Evolutionary conservation across 2,888 invertebrate genomes (phyloP).

Genomic region (Plagodis pulveraria): DNA sequence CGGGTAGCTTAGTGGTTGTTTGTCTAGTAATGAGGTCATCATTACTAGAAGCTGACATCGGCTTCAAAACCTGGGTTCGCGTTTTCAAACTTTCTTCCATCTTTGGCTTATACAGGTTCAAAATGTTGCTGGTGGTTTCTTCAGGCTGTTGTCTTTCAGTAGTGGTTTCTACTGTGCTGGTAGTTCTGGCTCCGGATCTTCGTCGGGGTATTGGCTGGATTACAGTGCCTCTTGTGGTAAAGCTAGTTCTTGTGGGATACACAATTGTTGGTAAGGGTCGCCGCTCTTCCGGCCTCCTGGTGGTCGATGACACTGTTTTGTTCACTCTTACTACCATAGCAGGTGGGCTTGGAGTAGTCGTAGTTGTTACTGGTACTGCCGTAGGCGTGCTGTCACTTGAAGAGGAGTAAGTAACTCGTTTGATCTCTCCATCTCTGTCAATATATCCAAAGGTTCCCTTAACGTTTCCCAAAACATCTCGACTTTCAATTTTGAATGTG

Average conservation of each 20-base stretch:
- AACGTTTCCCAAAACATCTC: conserved; percentile 91
- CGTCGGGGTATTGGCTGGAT: conserved; percentile 88
- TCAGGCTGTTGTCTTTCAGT: conserved; percentile 60
- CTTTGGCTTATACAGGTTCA: conserved; percentile 67
- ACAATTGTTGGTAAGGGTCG: conserved; percentile 78
- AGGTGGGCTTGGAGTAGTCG: conserved; percentile 64
- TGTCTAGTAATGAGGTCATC: conserved; percentile 73
- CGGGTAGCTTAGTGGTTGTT: conserved; percentile 68
- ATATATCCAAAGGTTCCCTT: conserved; percentile 94
- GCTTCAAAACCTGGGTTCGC: conserved; percentile 69
- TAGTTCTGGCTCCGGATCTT: conserved; percentile 68
- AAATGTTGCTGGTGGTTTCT: conserved; percentile 66
- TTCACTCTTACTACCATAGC: conserved; percentile 80
- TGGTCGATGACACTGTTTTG: conserved; percentile 80
- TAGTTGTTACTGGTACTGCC: conserved; percentile 65
- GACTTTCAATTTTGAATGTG: conserved; percentile 93
- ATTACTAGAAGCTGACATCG: conserved; percentile 58
- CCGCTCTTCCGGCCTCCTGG: conserved; percentile 55
- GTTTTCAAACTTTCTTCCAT: conserved; percentile 59
- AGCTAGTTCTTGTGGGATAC: conserved; percentile 81
- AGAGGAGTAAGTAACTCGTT: conserved; percentile 90
- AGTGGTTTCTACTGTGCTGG: conserved; percentile 57
- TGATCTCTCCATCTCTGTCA: conserved; percentile 90
- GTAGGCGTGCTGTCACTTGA: conserved; percentile 79
- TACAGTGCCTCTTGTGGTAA: conserved; percentile 85